These are phyloP conservation scores for Paraescarpia echinospica DNA, from an alignment of 1,140 invertebrate genomes.

Conservation along the genomic window DNA sequence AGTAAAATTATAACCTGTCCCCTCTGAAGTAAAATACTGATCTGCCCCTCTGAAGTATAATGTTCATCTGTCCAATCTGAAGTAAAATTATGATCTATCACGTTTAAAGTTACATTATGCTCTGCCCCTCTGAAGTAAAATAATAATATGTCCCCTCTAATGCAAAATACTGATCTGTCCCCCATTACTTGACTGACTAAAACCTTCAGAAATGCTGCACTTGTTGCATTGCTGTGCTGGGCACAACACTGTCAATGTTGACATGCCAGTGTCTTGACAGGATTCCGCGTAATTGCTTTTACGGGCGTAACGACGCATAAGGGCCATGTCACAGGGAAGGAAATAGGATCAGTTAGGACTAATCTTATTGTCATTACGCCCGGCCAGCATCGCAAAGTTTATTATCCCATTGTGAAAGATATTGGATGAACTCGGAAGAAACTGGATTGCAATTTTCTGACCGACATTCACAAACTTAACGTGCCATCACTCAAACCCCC, in stretches of 20 bases:
- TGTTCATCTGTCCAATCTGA: too few relatives aligned
- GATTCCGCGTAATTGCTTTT: neutral
- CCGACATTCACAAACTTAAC: neutral
- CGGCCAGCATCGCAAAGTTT: neutral
- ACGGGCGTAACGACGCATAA: neutral
- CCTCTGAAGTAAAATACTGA: too few relatives aligned
- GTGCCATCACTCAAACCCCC: neutral
- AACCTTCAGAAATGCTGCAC: too few relatives aligned
- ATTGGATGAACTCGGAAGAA: neutral
- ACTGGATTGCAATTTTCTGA: neutral
- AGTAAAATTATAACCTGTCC: too few relatives aligned
- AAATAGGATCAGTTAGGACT: neutral
- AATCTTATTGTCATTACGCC: neutral
- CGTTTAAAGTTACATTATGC: too few relatives aligned
- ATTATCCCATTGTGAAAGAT: neutral
- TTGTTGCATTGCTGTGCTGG: neutral
- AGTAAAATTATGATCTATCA: too few relatives aligned
- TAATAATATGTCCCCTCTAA: neutral
- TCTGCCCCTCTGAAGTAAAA: neutral
- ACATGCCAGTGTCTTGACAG: neutral
- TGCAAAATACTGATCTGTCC: neutral
- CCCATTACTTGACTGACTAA: too few relatives aligned
- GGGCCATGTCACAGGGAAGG: neutral
- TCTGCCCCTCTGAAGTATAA: too few relatives aligned
- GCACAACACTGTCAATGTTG: neutral